Conservation (phyloP, 2,888 invertebrate genomes). For the Unio pictorum region DNA sequence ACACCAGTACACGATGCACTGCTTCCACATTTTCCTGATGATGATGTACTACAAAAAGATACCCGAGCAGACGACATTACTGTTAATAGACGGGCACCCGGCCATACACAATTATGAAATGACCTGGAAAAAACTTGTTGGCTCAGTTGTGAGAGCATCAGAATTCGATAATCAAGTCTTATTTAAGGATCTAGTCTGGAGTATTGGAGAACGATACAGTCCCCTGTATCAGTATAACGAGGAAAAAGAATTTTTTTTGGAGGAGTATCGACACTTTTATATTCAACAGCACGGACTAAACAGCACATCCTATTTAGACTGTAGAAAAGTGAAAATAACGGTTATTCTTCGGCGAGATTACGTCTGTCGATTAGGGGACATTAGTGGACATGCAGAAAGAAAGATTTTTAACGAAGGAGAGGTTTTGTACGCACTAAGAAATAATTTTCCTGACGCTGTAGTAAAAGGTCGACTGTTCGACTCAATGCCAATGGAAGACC, state of each 20-base stretch:
- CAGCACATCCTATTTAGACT: conserved; percentile 23
- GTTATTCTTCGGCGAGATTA: conserved; percentile 57
- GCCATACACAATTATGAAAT: conserved; percentile 39
- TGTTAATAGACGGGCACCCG: conserved; percentile 60
- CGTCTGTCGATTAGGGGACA: conserved; percentile 62
- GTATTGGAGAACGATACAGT: conserved; percentile 48
- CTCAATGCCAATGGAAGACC: conserved; percentile 47
- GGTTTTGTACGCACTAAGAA: conserved; percentile 29
- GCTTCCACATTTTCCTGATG: conserved; percentile 41
- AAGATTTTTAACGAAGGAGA: conserved; percentile 61
- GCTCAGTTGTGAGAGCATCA: conserved; percentile 36
- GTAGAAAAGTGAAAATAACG: conserved; percentile 42
- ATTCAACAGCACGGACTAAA: conserved; percentile 31
- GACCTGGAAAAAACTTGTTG: conserved; percentile 52
- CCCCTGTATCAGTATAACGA: conserved; percentile 36
- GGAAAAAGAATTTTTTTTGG: conserved; percentile 36
- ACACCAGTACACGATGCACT: conserved; percentile 40
- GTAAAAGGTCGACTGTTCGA: conserved; percentile 57
- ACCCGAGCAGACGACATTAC: conserved; percentile 40
- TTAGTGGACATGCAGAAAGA: conserved; percentile 48
- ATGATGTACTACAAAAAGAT: conserved; percentile 28
- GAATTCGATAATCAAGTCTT: conserved; percentile 26
- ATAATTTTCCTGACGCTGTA: conserved; percentile 22
- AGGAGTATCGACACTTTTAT: conserved; percentile 56
- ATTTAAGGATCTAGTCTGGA: conserved; percentile 43